Evolutionary conservation across 2,888 invertebrate species (phyloP).

Genomic region (Erebia ligea): DNA sequence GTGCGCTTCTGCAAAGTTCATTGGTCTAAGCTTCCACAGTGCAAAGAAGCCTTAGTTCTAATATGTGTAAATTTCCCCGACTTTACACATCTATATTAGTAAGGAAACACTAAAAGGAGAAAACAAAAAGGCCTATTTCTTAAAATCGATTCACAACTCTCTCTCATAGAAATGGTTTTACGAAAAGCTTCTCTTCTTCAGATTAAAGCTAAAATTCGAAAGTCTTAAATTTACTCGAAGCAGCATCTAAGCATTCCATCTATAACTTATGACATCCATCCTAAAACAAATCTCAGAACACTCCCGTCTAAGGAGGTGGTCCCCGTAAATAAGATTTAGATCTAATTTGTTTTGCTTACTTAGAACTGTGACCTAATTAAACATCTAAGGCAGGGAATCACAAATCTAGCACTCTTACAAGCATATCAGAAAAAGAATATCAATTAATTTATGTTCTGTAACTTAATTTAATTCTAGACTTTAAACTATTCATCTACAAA

Average conservation of each 20-base stretch:
- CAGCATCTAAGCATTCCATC: constrained; percentile 62
- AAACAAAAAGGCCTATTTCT: constrained; percentile 51
- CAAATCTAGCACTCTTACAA: constrained; percentile 70
- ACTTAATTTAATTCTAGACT: constrained; percentile 61
- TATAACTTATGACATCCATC: constrained; percentile 52
- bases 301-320: constrained; percentile 72
- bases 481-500: constrained; percentile 68
- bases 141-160: constrained; percentile 72
- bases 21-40: constrained; percentile 73
- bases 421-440: constrained; percentile 57
- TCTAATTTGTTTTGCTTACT: constrained; percentile 58
- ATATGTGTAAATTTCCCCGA: constrained; percentile 79
- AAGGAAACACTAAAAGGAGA: constrained; percentile 52
- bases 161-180: constrained; percentile 60
- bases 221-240: constrained; percentile 65
- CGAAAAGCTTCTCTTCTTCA: constrained; percentile 52
- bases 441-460: constrained; percentile 55
- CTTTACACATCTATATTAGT: constrained; percentile 65
- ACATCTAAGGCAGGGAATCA: constrained; percentile 70
- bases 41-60: constrained; percentile 62
- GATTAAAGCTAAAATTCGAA: constrained; percentile 65
- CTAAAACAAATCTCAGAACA: constrained; percentile 67
- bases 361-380: constrained; percentile 58
- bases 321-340: constrained; percentile 64
- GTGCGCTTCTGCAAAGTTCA: constrained; percentile 65